These are phyloP conservation scores for Blastomussa wellsi DNA, from an alignment of 92 coral and sea anemone genomes.

Conservation along the genomic window DNA sequence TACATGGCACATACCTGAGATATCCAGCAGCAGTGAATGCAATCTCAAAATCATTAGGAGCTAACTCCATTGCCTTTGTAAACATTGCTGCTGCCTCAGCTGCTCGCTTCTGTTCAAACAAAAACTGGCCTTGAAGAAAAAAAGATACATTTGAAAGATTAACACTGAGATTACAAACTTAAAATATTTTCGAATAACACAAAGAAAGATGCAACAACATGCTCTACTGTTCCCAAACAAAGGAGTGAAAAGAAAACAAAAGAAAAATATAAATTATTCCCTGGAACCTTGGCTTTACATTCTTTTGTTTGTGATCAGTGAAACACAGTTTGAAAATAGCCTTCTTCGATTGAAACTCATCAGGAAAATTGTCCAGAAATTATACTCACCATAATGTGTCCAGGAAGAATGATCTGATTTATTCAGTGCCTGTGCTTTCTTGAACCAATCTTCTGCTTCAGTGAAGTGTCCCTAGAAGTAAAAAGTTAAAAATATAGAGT, in stretches of 20 bases:
- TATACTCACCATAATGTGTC: slow-evolving; percentile 87
- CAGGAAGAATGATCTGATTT: slow-evolving; percentile 68
- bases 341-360: too few species aligned
- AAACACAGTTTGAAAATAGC: too few species aligned
- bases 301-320: too few species aligned
- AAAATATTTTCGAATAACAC: too few species aligned
- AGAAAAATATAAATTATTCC: too few species aligned
- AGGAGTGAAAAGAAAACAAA: too few species aligned
- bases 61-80: slow-evolving; percentile 66
- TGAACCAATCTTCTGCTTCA: slow-evolving; percentile 78
- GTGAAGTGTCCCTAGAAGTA: slow-evolving; percentile 61
- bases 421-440: slow-evolving; percentile 72
- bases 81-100: slow-evolving; percentile 79
- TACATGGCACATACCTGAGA: slow-evolving; percentile 80
- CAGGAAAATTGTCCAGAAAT: too few species aligned
- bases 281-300: too few species aligned
- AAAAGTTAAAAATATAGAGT: too few species aligned
- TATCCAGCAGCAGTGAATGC: slow-evolving; percentile 88
- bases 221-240: too few species aligned
- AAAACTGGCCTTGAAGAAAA: slow-evolving; percentile 65
- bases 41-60: slow-evolving; percentile 79
- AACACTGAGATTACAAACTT: not conserved
- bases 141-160: not conserved
- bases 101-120: slow-evolving; percentile 60
- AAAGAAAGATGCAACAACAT: too few species aligned